Percentiles rank a stretch among this genome's conserved stretches.
Conservation (phyloP, 2,888 invertebrate species). For the Conops quadrifasciatus region DNA sequence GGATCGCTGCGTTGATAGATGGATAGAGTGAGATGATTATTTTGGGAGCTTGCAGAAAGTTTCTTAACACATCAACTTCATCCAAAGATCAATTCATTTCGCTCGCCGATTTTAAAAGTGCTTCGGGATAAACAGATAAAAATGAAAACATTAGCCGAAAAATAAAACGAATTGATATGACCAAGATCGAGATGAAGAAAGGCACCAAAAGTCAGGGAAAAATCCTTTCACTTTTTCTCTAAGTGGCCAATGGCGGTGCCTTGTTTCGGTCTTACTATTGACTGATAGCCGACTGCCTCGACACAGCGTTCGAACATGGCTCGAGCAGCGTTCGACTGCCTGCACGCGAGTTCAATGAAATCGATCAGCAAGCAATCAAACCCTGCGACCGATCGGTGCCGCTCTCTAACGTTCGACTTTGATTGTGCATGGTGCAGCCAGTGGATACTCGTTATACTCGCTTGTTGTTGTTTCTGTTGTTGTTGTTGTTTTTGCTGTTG, state of each 20-base stretch:
- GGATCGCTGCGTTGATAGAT: slow-evolving; percentile 1
- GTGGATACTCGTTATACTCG: background rate
- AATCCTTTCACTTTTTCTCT: slow-evolving; percentile 16
- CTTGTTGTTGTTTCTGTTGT: background rate
- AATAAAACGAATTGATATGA: background rate
- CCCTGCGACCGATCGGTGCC: background rate
- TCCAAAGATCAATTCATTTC: slow-evolving; percentile 30
- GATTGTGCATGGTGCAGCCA: background rate
- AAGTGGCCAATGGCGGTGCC: background rate
- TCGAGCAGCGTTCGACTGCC: background rate
- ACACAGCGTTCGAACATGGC: slow-evolving; percentile 8
- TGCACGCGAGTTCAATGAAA: slow-evolving; percentile 29
- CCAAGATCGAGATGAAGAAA: background rate
- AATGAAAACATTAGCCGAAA: background rate
- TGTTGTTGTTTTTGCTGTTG: background rate
- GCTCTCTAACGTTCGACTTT: background rate
- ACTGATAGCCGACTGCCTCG: slow-evolving; percentile 2
- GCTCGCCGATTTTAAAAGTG: slow-evolving; percentile 17
- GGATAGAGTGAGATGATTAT: background rate
- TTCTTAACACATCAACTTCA: slow-evolving; percentile 28
- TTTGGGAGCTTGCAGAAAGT: slow-evolving; percentile 15
- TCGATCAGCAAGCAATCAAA: background rate
- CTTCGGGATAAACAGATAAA: slow-evolving; percentile 16
- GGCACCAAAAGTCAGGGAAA: background rate
- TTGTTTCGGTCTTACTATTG: background rate